These are phyloP conservation scores for Pectinophora gossypiella DNA, from an alignment of 1,140 invertebrate species.

Conservation along the genomic window DNA sequence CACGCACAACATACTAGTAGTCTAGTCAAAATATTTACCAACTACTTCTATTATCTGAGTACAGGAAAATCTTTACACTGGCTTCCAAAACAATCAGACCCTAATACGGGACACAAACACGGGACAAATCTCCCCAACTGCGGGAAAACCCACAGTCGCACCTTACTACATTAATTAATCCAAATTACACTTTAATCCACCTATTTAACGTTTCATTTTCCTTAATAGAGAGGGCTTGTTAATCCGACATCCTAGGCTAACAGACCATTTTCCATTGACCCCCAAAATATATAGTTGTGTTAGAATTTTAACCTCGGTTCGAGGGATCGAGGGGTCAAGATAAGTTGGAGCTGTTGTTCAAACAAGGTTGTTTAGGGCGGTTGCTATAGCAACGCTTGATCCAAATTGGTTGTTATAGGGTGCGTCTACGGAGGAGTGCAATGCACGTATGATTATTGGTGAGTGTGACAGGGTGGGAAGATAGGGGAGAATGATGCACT, in stretches of 20 bases:
- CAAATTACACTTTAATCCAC: constrained; percentile 47
- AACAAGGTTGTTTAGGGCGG: constrained; percentile 47
- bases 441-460: constrained; percentile 15
- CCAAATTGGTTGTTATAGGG: constrained; percentile 42
- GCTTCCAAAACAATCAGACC: too few relatives aligned
- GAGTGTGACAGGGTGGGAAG: constrained; percentile 28
- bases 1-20: too few relatives aligned
- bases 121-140: constrained; percentile 7
- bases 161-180: constrained; percentile 29
- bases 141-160: constrained; percentile 13
- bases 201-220: constrained; percentile 47
- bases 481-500: constrained; percentile 39
- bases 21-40: too few relatives aligned
- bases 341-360: constrained; percentile 24
- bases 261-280: constrained; percentile 34
- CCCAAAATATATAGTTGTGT: constrained; percentile 13
- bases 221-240: constrained; percentile 24
- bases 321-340: constrained; percentile 31
- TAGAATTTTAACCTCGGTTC: constrained; percentile 18
- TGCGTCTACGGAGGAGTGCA: constrained; percentile 25
- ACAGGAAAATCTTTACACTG: too few relatives aligned
- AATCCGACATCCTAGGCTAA: constrained; percentile 14
- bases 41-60: too few relatives aligned
- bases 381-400: constrained; percentile 56
- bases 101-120: too few relatives aligned